These are phyloP conservation scores for Menura novaehollandiae DNA, from an alignment of 2,113 vertebrate genomes.

Conservation along the genomic window DNA sequence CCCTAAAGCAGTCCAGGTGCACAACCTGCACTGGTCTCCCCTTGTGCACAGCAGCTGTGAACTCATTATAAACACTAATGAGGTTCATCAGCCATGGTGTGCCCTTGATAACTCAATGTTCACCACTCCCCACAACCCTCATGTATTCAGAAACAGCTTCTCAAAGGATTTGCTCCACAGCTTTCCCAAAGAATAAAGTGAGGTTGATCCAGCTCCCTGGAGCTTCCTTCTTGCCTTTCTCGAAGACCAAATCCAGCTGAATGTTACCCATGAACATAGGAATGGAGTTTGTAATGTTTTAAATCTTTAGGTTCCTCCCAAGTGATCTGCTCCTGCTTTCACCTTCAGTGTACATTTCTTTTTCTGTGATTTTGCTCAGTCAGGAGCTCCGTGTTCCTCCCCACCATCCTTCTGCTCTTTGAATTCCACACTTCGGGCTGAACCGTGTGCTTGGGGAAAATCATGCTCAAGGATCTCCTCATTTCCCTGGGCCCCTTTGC, in stretches of 20 bases:
- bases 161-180: background rate
- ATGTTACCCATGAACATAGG: background rate
- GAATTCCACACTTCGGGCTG: background rate
- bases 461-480: background rate
- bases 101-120: background rate
- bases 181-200: background rate
- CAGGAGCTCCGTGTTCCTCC: background rate
- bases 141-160: background rate
- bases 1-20: background rate
- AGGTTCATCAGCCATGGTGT: background rate
- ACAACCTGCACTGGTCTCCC: background rate
- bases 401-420: background rate
- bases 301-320: background rate
- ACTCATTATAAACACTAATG: background rate
- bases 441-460: background rate
- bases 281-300: background rate
- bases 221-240: background rate
- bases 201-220: background rate
- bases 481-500: fast-evolving
- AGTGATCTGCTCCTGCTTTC: background rate
- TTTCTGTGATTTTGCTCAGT: background rate
- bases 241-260: background rate
- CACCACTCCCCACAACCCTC: background rate
- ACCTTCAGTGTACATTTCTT: background rate
- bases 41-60: background rate